Percentiles rank a stretch among this genome's conserved stretches.
These are phyloP conservation scores for Agrochola litura DNA, from an alignment of 2,888 invertebrate species.

Conservation along the genomic window DNA sequence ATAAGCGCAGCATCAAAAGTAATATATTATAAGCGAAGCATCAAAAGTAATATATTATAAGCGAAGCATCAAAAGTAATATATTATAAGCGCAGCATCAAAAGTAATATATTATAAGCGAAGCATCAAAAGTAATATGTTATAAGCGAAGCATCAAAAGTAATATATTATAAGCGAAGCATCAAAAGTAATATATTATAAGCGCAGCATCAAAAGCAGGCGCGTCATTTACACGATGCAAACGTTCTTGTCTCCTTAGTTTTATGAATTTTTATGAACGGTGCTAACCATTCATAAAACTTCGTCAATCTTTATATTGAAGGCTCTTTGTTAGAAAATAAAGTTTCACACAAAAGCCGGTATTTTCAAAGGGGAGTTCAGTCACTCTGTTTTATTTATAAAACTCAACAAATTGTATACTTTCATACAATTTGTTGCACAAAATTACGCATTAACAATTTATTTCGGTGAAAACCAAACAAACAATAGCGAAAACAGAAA, in stretches of 20 bases:
- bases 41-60: conserved; percentile 1
- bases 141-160: no score
- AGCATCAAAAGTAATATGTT: no score
- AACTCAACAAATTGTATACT: conserved; percentile 33
- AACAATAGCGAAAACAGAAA: conserved; percentile 38
- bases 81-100: no score
- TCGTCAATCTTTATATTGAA: neutral
- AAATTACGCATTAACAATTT: conserved; percentile 39
- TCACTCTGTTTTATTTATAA: conserved; percentile 50
- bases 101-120: neutral
- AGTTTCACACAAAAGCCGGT: conserved; percentile 26
- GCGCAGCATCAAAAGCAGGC: neutral
- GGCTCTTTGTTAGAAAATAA: conserved; percentile 29
- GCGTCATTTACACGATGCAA: conserved; percentile 11
- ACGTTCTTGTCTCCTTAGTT: neutral
- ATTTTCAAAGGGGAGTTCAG: conserved; percentile 45
- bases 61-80: no score
- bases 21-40: neutral
- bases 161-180: neutral
- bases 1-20: conserved; percentile 11
- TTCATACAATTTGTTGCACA: conserved; percentile 41
- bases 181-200: neutral
- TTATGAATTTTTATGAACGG: no score
- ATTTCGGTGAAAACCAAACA: conserved; percentile 42
- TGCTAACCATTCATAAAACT: conserved; percentile 14